Conservation (phyloP, 2,797 vertebrate genomes). For the Poeciliopsis paucimaculata region DNA sequence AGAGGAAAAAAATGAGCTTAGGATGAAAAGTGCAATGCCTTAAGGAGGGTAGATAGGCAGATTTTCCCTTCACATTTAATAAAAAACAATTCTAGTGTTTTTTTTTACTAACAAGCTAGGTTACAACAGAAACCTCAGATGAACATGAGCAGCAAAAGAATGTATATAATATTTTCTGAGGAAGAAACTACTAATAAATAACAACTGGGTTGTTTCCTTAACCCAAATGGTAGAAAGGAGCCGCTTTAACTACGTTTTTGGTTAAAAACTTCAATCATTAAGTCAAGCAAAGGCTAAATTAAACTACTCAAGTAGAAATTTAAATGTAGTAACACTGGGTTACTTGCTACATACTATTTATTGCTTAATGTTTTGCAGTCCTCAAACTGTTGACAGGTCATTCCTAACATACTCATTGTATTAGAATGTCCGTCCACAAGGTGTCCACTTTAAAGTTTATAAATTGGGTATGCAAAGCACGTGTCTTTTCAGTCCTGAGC, state of each 20-base stretch:
- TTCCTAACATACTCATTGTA: background rate
- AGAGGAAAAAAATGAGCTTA: background rate
- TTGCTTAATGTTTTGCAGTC: background rate
- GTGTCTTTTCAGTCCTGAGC: constrained; percentile 3
- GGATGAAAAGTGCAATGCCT: background rate
- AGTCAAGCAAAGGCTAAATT: background rate
- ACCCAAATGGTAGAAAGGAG: background rate
- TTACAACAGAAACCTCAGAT: background rate
- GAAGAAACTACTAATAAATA: background rate
- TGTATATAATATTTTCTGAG: background rate
- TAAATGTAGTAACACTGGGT: background rate
- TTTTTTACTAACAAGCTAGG: background rate
- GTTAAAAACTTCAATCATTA: background rate
- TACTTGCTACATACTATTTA: background rate
- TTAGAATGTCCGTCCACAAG: background rate
- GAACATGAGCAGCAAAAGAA: background rate
- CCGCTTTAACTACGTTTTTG: background rate
- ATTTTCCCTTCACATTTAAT: background rate
- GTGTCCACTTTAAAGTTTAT: background rate
- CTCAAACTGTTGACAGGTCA: background rate
- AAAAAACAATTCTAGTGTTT: background rate
- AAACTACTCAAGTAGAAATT: background rate
- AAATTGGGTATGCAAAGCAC: constrained; percentile 28
- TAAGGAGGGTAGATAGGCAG: too few relatives aligned
- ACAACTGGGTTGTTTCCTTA: background rate